These are phyloP conservation scores for Eubasilissa regina DNA, from an alignment of 1,140 invertebrate genomes.

Conservation along the genomic window DNA sequence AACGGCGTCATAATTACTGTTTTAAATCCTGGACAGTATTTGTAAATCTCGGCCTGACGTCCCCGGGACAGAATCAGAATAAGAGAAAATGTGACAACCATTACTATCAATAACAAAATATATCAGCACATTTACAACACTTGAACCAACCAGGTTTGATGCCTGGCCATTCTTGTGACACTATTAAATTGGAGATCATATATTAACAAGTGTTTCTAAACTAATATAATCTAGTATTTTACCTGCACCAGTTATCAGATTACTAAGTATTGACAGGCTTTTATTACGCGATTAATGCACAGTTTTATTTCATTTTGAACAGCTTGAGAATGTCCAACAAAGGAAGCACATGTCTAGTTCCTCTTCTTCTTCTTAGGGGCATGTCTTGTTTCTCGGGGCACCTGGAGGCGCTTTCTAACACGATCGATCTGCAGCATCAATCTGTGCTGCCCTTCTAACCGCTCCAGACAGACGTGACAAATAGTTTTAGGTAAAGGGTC, in stretches of 20 bases:
- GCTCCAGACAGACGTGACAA: slow-evolving; percentile 79
- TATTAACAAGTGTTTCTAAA: neutral
- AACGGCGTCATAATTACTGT: no score
- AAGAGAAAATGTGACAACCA: no score
- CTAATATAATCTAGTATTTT: slow-evolving; percentile 22
- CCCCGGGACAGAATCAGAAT: no score
- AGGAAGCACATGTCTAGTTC: slow-evolving; percentile 46
- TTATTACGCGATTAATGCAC: neutral
- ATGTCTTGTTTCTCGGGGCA: slow-evolving; percentile 57
- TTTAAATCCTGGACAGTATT: no score
- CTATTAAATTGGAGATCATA: slow-evolving; percentile 27
- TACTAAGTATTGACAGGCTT: slow-evolving; percentile 3
- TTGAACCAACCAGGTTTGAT: neutral
- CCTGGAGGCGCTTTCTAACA: slow-evolving; percentile 66
- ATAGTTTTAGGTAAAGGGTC: slow-evolving; percentile 84
- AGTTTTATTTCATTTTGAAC: slow-evolving; percentile 8
- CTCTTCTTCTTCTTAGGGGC: slow-evolving; percentile 56
- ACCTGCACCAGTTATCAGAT: slow-evolving; percentile 7
- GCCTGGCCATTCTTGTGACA: slow-evolving; percentile 19
- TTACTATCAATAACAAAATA: no score
- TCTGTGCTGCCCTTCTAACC: slow-evolving; percentile 80
- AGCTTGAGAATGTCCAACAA: slow-evolving; percentile 3
- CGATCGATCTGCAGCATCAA: slow-evolving; percentile 76
- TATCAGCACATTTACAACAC: neutral
- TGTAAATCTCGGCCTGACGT: no score